Evolutionary conservation across 1,140 invertebrate genomes (phyloP).

Genomic region (Aricia agestis): DNA sequence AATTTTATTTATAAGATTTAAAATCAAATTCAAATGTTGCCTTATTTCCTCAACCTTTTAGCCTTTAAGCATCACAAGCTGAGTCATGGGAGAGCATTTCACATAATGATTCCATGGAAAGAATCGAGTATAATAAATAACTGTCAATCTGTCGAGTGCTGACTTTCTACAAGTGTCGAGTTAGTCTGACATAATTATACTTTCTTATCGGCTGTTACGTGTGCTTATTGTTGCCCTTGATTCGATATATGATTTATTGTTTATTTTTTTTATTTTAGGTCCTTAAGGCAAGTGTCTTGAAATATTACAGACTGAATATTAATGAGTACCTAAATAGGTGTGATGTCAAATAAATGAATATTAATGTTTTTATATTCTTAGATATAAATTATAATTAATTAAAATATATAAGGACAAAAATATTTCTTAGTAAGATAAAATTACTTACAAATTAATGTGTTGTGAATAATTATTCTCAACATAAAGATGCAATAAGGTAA

Average conservation of each 20-base stretch:
- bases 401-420: too few species aligned
- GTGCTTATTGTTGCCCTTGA: conserved; percentile 10
- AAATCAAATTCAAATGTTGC: not conserved
- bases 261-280: not conserved
- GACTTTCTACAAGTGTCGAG: conserved; percentile 45
- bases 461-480: too few species aligned
- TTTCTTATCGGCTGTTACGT: conserved; percentile 8
- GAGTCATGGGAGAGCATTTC: conserved; percentile 5
- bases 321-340: too few species aligned
- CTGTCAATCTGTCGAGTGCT: conserved; percentile 40
- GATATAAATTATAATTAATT: too few species aligned
- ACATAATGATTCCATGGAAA: conserved; percentile 14
- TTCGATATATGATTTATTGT: conserved; percentile 6
- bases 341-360: too few species aligned
- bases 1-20: too few species aligned
- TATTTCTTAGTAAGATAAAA: too few species aligned
- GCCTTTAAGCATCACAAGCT: not conserved
- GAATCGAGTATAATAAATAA: conserved; percentile 48
- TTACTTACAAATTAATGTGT: too few species aligned
- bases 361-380: too few species aligned
- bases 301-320: too few species aligned
- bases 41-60: not conserved
- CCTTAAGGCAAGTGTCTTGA: too few species aligned
- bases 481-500: too few species aligned
- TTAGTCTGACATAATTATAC: conserved; percentile 13